Evolutionary conservation across 1,140 invertebrate species (phyloP).

Genomic region (Zaprionus inermis): DNA sequence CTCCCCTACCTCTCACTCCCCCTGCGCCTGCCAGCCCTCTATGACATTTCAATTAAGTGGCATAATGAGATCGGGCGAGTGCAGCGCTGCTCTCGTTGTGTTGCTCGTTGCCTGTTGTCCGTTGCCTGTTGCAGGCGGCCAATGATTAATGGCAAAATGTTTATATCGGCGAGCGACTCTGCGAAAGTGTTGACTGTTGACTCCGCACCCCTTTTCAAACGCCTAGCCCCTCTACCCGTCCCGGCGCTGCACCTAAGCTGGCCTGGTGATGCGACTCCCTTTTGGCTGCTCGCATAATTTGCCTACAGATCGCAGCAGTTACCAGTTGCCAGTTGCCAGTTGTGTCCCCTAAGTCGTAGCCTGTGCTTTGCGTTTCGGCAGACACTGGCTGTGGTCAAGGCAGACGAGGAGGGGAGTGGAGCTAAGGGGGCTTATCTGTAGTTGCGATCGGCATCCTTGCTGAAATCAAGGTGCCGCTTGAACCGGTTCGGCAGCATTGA

Average conservation of each 20-base stretch:
- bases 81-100: slow-evolving; percentile 38
- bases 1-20: not conserved
- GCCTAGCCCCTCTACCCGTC: not conserved
- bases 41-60: slow-evolving; percentile 57
- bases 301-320: slow-evolving; percentile 38
- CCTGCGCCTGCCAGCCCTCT: slow-evolving; percentile 1
- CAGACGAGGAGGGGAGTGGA: not conserved
- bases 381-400: not conserved
- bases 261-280: not conserved
- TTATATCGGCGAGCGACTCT: slow-evolving; percentile 30
- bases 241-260: not conserved
- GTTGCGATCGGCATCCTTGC: slow-evolving; percentile 48
- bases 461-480: slow-evolving; percentile 54
- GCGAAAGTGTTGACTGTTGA: slow-evolving; percentile 52
- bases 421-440: slow-evolving; percentile 29
- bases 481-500: slow-evolving; percentile 45
- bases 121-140: slow-evolving; percentile 51
- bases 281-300: slow-evolving; percentile 42
- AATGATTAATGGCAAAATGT: slow-evolving; percentile 55
- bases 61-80: slow-evolving; percentile 49
- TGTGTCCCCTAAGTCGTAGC: not conserved
- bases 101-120: too few relatives aligned
- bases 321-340: not conserved
- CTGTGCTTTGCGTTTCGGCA: not conserved
- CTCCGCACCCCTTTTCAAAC: slow-evolving; percentile 14